A percentile compares a stretch with the other conserved stretches of the same genome.
Evolutionary conservation across 2,888 invertebrate genomes (phyloP).

Genomic region (Cheilosia urbana): DNA sequence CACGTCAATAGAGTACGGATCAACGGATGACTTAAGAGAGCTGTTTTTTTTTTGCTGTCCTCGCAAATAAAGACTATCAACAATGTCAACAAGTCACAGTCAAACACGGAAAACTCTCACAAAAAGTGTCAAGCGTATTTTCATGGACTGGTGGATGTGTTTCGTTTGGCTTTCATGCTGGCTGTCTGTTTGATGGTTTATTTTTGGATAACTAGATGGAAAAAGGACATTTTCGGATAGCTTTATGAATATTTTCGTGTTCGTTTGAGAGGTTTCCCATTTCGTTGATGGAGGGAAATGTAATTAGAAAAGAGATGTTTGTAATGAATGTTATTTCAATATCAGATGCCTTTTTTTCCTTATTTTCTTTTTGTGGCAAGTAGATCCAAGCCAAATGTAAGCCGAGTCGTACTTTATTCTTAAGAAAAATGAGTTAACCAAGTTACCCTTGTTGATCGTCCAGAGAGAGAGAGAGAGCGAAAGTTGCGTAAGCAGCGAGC

Average conservation of each 20-base stretch:
- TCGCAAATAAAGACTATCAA: conserved; percentile 22
- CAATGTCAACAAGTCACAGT: conserved; percentile 38
- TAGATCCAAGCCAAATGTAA: too few relatives aligned
- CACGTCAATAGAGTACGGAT: neutral
- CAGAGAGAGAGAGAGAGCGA: neutral
- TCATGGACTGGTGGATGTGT: neutral
- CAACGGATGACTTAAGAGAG: conserved; percentile 16
- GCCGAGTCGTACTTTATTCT: too few relatives aligned
- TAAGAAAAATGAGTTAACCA: neutral
- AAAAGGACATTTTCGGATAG: conserved; percentile 14
- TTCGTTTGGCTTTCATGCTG: neutral
- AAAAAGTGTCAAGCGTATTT: conserved; percentile 45
- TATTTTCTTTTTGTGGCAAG: too few relatives aligned
- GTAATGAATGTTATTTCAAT: conserved; percentile 4
- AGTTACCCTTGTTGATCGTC: conserved; percentile 6
- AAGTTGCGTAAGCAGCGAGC: conserved; percentile 17
- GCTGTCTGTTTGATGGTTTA: neutral
- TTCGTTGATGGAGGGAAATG: conserved; percentile 5
- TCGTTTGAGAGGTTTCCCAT: conserved; percentile 17
- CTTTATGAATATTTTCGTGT: neutral
- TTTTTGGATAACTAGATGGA: conserved; percentile 11
- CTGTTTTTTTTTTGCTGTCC: neutral
- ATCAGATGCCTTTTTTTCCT: neutral
- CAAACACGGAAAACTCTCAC: conserved; percentile 12
- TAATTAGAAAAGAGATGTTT: conserved; percentile 9